phyloP scores from a whole-genome alignment of 2,888 invertebrate genomes.

The Eristalinus aeneus region DNA sequence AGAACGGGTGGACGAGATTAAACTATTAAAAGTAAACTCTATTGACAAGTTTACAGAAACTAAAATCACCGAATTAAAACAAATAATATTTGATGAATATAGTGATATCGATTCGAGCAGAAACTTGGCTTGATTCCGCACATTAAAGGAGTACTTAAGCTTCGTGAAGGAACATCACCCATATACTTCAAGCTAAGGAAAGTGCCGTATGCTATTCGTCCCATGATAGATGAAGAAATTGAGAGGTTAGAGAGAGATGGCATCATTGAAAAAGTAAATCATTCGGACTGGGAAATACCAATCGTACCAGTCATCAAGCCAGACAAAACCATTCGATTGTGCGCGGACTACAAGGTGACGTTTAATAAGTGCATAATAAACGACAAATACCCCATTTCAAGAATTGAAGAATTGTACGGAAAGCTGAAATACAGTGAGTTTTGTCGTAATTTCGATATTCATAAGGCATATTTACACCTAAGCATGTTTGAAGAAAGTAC shows the following conservation, averaged over 20 bases:
- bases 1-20: too few relatives aligned
- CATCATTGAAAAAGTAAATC: conserved; percentile 1
- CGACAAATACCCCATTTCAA: conserved; percentile 36
- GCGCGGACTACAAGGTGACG: conserved; percentile 31
- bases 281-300: conserved; percentile 38
- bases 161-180: conserved; percentile 22
- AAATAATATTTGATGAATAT: conserved; percentile 18
- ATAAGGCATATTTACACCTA: conserved; percentile 24
- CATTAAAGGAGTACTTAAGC: conserved; percentile 29
- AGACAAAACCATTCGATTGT: conserved; percentile 4
- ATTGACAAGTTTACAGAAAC: neutral
- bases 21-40: neutral
- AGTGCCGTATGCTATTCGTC: conserved; percentile 6
- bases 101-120: conserved; percentile 34
- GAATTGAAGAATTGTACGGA: neutral
- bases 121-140: conserved; percentile 38
- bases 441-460: conserved; percentile 17
- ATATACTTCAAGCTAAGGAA: conserved; percentile 26
- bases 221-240: conserved; percentile 24
- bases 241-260: conserved; percentile 15
- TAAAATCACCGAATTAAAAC: conserved; percentile 3
- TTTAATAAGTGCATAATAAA: conserved; percentile 27
- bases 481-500: conserved; percentile 25
- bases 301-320: conserved; percentile 37
- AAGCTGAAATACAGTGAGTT: conserved; percentile 17